These are phyloP conservation scores for Charina bottae DNA, from an alignment of 2,113 vertebrate genomes.

Conservation along the genomic window DNA sequence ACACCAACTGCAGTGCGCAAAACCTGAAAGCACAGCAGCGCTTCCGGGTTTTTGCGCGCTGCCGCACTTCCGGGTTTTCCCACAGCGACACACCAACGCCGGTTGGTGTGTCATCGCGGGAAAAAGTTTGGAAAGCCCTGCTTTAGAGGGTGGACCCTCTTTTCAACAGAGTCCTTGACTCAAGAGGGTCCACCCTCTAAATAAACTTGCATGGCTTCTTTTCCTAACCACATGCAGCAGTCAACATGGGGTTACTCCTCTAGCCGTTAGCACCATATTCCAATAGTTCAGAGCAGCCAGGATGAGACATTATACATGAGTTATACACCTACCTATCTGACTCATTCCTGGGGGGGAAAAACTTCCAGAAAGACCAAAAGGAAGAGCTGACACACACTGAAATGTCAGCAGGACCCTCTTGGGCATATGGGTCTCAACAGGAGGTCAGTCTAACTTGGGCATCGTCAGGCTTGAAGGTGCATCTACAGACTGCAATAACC, in stretches of 20 bases:
- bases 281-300: background rate
- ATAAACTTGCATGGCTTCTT: background rate
- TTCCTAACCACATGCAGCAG: background rate
- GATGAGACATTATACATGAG: background rate
- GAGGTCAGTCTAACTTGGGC: background rate
- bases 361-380: background rate
- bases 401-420: background rate
- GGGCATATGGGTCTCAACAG: background rate
- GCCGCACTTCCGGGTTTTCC: no score
- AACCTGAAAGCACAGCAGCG: no score
- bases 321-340: constrained; percentile 9
- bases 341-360: background rate
- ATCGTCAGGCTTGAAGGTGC: background rate
- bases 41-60: no score
- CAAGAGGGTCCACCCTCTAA: background rate
- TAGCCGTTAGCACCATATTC: background rate
- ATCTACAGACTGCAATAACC: background rate
- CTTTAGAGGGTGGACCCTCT: background rate
- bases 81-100: no score
- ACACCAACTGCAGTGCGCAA: no score
- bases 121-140: no score
- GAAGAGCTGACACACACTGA: background rate
- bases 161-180: background rate
- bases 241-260: background rate
- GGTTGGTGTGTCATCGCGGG: no score